Base-by-base conservation (phyloP, 2,888 invertebrate genomes). In the Acanthosepion lycidas region DNA sequence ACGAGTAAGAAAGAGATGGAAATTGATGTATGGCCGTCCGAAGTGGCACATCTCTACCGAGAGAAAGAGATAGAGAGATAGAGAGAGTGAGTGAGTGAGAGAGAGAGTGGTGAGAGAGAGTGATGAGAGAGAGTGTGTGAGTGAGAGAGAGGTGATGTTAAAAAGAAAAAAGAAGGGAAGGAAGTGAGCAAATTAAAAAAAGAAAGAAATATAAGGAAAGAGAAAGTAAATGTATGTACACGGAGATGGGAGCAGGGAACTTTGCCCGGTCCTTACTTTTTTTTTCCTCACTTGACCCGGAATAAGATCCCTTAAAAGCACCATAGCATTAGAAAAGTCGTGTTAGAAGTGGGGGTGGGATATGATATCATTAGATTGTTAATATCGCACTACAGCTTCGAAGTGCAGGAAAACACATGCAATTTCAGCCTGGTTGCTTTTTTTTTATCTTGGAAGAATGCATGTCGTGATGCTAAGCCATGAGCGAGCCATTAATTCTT, bases 21-120 rank as follows among this genome's bases (percentile, higher is more conserved):
- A 78, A 78, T 78, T 78, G 78, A 78, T 78, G 78, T 33, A 78
- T n/a, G 78, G n/a, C n/a, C n/a, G 78, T 78, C 78, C n/a, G n/a
- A 59, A 59, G 15, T 23, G n/a, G 78, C 78, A 15, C 12, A 78
- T n/a, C 78, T 78, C n/a, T n/a, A 78, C n/a, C 12, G 78, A n/a
- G 18, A n/a, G 18, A 91, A 9, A 33, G 9, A 15, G 23, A 48
- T 4, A 48, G 49, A 48, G 9, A 23, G 49, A 48, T 23, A 20
- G 28, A 23, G 49, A 48, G 23, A 92, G 49, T 8, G 28, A 12
- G 48, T 8, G 49, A 92, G 26, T 23, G 49, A 28, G 92, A 28
- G 92, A 26, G 92, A 12, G 51, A 49, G 48, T 33, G 33, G 9
- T 1, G 49, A 48, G 28, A 23, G 49, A 48, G 23, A 92, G 49